Evolutionary conservation across 2,888 invertebrate genomes (phyloP).

Genomic region (Formica aserva): DNA sequence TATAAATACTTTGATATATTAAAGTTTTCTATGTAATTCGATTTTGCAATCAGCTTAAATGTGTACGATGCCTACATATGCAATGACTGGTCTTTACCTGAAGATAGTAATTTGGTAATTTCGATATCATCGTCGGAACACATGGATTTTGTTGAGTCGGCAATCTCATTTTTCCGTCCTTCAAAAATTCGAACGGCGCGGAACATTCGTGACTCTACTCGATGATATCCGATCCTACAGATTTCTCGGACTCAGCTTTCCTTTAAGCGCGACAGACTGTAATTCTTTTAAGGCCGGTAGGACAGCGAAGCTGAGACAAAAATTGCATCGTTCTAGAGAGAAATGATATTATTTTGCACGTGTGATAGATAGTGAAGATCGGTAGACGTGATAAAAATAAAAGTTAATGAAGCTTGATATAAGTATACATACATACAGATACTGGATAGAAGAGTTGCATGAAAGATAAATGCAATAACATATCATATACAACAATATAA

Average conservation of each 20-base stretch:
- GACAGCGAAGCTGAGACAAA: constrained; percentile 47
- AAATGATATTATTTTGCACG: constrained; percentile 24
- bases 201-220: constrained; percentile 76
- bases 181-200: constrained; percentile 72
- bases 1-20: not conserved
- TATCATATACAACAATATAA: not conserved
- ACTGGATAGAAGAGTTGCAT: not conserved
- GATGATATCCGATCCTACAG: constrained; percentile 68
- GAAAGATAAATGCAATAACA: not conserved
- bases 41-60: not conserved
- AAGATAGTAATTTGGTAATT: constrained; percentile 65
- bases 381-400: not conserved
- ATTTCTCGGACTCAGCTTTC: constrained; percentile 74
- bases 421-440: not conserved
- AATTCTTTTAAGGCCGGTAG: constrained; percentile 63
- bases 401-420: not conserved
- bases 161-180: constrained; percentile 74
- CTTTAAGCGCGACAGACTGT: constrained; percentile 61
- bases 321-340: constrained; percentile 30
- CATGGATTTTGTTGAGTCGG: constrained; percentile 70
- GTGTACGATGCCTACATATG: not conserved
- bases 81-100: constrained; percentile 27
- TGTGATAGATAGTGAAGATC: constrained; percentile 11
- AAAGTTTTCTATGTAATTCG: not conserved
- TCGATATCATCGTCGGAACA: constrained; percentile 57